Evolutionary conservation across 2,113 vertebrate species (phyloP).

Genomic region (Phodopus roborovskii): DNA sequence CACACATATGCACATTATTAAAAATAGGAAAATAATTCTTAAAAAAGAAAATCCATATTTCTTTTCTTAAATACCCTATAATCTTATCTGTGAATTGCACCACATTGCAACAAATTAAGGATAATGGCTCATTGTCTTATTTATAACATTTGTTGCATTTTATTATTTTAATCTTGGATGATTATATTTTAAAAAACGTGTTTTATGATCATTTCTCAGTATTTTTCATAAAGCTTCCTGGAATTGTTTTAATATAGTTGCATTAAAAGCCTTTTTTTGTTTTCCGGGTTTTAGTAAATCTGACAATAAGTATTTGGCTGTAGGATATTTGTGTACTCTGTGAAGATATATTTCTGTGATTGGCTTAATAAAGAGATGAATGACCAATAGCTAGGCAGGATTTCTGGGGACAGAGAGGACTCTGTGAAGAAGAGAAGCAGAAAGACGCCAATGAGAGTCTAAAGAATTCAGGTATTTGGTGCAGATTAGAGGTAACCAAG

Average conservation of each 20-base stretch:
- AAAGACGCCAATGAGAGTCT: not conserved
- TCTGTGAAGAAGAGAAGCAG: not conserved
- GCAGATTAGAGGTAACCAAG: not conserved
- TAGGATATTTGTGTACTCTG: not conserved
- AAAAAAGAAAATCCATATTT: not conserved
- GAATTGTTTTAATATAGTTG: slow-evolving; percentile 53
- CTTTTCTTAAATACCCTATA: slow-evolving; percentile 7
- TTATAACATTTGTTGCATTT: slow-evolving; percentile 45
- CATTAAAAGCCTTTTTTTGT: slow-evolving; percentile 39
- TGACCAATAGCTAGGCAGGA: not conserved
- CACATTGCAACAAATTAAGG: slow-evolving; percentile 48
- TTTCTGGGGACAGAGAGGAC: not conserved
- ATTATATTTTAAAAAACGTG: slow-evolving; percentile 35
- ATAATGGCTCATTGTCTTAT: slow-evolving; percentile 33
- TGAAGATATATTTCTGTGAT: not conserved
- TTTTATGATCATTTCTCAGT: slow-evolving; percentile 52
- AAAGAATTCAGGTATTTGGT: not conserved
- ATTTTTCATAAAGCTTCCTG: slow-evolving; percentile 51
- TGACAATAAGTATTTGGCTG: not conserved
- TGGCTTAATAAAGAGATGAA: not conserved
- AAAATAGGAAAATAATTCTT: not conserved
- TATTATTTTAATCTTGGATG: slow-evolving; percentile 48
- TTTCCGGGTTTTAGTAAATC: slow-evolving; percentile 37
- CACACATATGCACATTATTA: too few relatives aligned
- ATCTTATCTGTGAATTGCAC: slow-evolving; percentile 59